phyloP scores from a whole-genome alignment of 2,888 invertebrate species.

The Cynaeus angustus region DNA sequence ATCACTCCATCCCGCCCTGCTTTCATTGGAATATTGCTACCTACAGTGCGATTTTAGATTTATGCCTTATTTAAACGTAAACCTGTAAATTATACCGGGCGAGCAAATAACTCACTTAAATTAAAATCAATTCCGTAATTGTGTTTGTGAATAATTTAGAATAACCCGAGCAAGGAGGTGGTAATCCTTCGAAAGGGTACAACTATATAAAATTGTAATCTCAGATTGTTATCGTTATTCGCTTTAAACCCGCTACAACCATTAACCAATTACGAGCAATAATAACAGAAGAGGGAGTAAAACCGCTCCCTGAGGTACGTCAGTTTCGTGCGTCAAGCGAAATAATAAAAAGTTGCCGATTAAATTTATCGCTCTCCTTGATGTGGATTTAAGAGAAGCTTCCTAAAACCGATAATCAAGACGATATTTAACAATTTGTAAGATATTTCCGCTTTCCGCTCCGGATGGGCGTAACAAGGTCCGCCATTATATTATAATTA shows the following conservation, averaged over 20 bases:
- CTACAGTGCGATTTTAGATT: constrained; percentile 59
- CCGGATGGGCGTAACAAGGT: constrained; percentile 46
- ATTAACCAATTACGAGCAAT: constrained; percentile 28
- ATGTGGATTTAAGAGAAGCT: constrained; percentile 29
- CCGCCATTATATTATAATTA: constrained; percentile 54
- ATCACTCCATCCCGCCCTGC: constrained; percentile 60
- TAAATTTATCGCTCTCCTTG: constrained; percentile 29
- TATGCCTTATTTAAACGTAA: constrained; percentile 61
- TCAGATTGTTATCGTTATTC: constrained; percentile 32
- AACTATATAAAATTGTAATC: constrained; percentile 34
- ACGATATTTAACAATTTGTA: constrained; percentile 48
- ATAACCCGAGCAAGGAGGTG: constrained; percentile 8
- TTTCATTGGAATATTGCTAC: constrained; percentile 61
- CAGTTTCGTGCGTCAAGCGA: constrained; percentile 25
- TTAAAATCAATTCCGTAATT: constrained; percentile 48
- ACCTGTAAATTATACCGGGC: constrained; percentile 54
- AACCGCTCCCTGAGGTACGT: constrained; percentile 21
- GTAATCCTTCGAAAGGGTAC: constrained; percentile 13
- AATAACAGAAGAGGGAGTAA: constrained; percentile 12
- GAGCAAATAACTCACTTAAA: constrained; percentile 44
- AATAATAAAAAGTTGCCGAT: constrained; percentile 33
- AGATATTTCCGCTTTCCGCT: constrained; percentile 41
- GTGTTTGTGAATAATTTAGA: constrained; percentile 37
- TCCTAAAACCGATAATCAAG: constrained; percentile 36
- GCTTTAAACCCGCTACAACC: constrained; percentile 24